phyloP scores from a whole-genome alignment of 2,888 invertebrate genomes.

The Phorcus lineatus region DNA sequence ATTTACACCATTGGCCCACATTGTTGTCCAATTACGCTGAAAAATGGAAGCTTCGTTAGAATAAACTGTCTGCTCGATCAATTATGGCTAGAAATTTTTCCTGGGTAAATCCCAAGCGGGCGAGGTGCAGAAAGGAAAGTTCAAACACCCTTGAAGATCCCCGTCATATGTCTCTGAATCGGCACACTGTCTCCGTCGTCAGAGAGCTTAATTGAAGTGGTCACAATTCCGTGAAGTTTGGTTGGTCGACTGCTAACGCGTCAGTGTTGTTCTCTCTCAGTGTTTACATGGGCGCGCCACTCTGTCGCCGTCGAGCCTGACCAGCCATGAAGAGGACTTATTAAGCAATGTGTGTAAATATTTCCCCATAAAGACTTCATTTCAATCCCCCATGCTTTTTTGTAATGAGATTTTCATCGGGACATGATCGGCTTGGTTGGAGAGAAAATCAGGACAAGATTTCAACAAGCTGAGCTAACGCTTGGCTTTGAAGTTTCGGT shows the following conservation, averaged over 20 bases:
- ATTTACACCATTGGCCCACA: constrained; percentile 14
- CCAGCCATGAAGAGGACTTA: constrained; percentile 28
- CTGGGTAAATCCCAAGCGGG: constrained; percentile 12
- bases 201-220: constrained; percentile 22
- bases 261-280: background rate
- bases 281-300: constrained; percentile 54
- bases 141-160: constrained; percentile 13
- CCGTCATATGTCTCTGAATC: constrained; percentile 20
- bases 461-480: constrained; percentile 5
- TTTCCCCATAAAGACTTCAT: constrained; percentile 30
- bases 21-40: constrained; percentile 23
- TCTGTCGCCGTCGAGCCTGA: constrained; percentile 42
- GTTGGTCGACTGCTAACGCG: constrained; percentile 17
- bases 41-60: constrained; percentile 19
- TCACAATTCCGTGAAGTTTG: background rate
- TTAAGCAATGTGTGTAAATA: constrained; percentile 32
- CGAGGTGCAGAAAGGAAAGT: background rate
- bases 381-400: constrained; percentile 27
- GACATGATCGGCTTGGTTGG: constrained; percentile 7
- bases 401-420: constrained; percentile 33
- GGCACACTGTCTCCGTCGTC: constrained; percentile 6
- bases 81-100: constrained; percentile 11
- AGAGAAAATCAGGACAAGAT: background rate
- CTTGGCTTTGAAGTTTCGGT: constrained; percentile 11
- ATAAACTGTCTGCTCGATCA: constrained; percentile 17